Percentiles rank a stretch among this genome's conserved stretches.
phyloP scores from a whole-genome alignment of 30 jellyfish, hydroid and myxozoan genomes.

The Pelagia noctiluca region DNA sequence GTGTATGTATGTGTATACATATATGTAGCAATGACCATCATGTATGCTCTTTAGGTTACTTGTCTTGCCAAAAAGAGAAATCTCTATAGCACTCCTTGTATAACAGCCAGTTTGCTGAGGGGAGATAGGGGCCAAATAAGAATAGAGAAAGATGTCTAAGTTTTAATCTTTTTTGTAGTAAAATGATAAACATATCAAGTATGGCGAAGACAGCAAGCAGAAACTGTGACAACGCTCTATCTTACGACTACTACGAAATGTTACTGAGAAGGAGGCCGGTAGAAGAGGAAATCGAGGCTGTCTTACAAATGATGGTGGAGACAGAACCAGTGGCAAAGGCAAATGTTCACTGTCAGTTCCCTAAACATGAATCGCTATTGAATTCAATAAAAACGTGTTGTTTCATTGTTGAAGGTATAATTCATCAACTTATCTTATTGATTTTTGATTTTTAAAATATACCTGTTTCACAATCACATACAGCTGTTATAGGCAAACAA shows the following conservation, averaged over 20 bases:
- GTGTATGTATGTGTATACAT: too few relatives aligned
- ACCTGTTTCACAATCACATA: too few relatives aligned
- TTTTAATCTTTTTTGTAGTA: conserved; percentile 42
- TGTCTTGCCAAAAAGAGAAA: too few relatives aligned
- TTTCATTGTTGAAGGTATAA: conserved; percentile 71
- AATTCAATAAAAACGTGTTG: conserved; percentile 57
- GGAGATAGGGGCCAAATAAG: too few relatives aligned
- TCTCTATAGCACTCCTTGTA: too few relatives aligned
- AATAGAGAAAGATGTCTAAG: neutral
- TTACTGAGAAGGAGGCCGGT: conserved; percentile 58
- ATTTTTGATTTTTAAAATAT: too few relatives aligned
- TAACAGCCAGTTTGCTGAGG: too few relatives aligned
- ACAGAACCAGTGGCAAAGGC: conserved; percentile 63
- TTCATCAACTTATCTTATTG: too few relatives aligned
- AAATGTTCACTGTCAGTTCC: conserved; percentile 68
- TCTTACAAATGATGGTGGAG: conserved; percentile 56
- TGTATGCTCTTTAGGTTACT: too few relatives aligned
- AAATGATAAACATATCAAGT: conserved; percentile 72
- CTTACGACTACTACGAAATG: conserved; percentile 78
- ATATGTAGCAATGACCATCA: too few relatives aligned
- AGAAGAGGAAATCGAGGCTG: conserved; percentile 65
- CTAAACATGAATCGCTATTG: conserved; percentile 71
- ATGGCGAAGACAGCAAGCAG: conserved; percentile 75
- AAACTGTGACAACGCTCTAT: conserved; percentile 73
- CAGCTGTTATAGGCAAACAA: too few relatives aligned